Base-by-base conservation (phyloP, 2,888 invertebrate genomes). In the Drosophila mayaguana region DNA sequence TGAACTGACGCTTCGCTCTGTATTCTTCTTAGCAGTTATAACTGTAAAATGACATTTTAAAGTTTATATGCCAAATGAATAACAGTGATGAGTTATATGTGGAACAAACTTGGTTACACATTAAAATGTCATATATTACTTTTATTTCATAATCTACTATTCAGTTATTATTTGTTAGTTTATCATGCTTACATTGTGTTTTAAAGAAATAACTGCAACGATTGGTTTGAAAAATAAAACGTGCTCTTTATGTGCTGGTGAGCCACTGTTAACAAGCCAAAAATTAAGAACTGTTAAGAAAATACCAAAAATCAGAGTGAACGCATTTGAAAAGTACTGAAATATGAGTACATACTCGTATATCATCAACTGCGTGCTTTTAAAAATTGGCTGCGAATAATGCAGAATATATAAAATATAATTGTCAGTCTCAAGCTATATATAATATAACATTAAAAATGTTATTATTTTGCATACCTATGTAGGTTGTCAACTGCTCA, bases 231-330 rank as follows among this genome's bases (percentile, higher is more conserved):
- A 25, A 12, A 2, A n/a, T 1, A 46, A 8, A 22, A 12, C 14
- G 16, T 11, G 32, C 3, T 32, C 9, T 32, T 32, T 2, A 32
- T 0, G 16, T 16, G 20, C 20, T 7, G 22, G 12, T 18, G 14
- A 20, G 34, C 20, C 14, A 12, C 36, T 36, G 36, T 36, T 36
- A 36, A 14, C 36, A 18, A 14, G 14, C 20, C 32, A 3, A 54
- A 54, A 54, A 28, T 40, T 54, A 54, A 18, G 40, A 3, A 20
- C 25, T 59, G 48, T 28, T 38, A 48, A 11, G 0, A 48, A 59
- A 48, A 40, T 32, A 32, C 32, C 11, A 32, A 11, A 20, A 20
- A 48, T 20, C 22, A 48, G 36, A 46, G 14, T 25, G n/a, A 22
- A 18, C 57, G 25, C 18, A 48, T 9, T 4, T 20, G 6, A 3